Conservation (phyloP, 2,113 vertebrate species). For the Alectura lathami region DNA sequence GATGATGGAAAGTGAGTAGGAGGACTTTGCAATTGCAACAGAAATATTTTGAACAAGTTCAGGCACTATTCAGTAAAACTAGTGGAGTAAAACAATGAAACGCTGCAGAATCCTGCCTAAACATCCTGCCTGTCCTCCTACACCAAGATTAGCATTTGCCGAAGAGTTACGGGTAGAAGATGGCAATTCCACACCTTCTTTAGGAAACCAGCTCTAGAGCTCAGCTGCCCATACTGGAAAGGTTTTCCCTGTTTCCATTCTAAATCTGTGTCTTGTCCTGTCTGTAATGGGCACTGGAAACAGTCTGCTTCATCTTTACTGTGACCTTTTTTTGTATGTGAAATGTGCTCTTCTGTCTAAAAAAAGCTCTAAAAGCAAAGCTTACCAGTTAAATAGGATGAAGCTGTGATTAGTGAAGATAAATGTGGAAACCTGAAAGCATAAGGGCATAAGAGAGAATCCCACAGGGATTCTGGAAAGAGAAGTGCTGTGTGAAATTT, state of each 20-base stretch:
- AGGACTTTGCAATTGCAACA: neutral
- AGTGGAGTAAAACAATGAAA: neutral
- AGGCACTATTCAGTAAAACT: neutral
- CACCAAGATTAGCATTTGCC: neutral
- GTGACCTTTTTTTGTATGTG: neutral
- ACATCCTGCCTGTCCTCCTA: neutral
- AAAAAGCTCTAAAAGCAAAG: neutral
- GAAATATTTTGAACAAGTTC: slow-evolving; percentile 26
- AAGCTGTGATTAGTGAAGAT: neutral
- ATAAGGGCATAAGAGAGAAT: neutral
- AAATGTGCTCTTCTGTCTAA: neutral
- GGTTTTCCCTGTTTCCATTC: neutral
- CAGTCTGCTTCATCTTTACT: neutral
- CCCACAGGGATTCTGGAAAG: neutral
- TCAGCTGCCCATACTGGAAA: neutral
- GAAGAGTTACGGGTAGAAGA: neutral
- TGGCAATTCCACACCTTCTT: neutral
- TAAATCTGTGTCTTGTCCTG: neutral
- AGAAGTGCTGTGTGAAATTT: neutral
- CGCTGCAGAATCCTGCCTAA: neutral
- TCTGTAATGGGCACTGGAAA: neutral
- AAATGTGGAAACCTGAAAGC: neutral
- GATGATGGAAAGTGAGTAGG: slow-evolving; percentile 19
- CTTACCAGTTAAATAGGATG: neutral
- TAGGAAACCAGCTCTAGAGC: neutral